Base-by-base conservation (phyloP, 2,888 invertebrate genomes). In the Limenitis camilla region DNA sequence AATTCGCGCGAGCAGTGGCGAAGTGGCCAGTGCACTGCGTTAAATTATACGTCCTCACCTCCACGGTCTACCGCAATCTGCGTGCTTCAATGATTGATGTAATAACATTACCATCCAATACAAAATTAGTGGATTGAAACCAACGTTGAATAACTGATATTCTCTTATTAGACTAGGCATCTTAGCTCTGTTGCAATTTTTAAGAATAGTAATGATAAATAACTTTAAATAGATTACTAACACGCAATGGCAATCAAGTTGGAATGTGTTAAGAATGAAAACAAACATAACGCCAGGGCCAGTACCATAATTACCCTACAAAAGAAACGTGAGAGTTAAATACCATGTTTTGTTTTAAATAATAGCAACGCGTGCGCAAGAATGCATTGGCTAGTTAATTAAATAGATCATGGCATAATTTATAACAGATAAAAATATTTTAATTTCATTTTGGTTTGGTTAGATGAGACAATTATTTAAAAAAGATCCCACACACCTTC, bases 321-420 rank as follows among this genome's bases (percentile, higher is more conserved):
- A 65, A 76, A 71, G 77, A 79, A 78, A 81, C 73, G 79, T 76
- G 78, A 78, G 78, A 81, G 78, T 28, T 76, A 76, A 81, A 80
- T 79, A 75, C 72, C 77, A 74, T 59, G 39, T 41, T 57, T 54
- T 49, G 78, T 75, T 74, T 76, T 71, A 71, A 68, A 71, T 69
- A 67, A 66, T 69, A 62, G 62, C 63, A 40, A 72, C 74, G 71
- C 70, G 62, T 67, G 67, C 72, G 62, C 68, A 67, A n/a, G n/a
- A n/a, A n/a, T n/a, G n/a, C n/a, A n/a, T n/a, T n/a, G n/a, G n/a
- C n/a, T n/a, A n/a, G n/a, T n/a, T n/a, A n/a, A n/a, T n/a, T n/a
- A n/a, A n/a, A n/a, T n/a, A n/a, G n/a, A n/a, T n/a, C n/a, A n/a
- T n/a, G n/a, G n/a, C n/a, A n/a, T n/a, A n/a, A n/a, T n/a, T n/a